Evolutionary conservation across 2,888 invertebrate species (phyloP), one percentile per base, ranked within the genome.

Genomic region (Noctua janthe): DNA sequence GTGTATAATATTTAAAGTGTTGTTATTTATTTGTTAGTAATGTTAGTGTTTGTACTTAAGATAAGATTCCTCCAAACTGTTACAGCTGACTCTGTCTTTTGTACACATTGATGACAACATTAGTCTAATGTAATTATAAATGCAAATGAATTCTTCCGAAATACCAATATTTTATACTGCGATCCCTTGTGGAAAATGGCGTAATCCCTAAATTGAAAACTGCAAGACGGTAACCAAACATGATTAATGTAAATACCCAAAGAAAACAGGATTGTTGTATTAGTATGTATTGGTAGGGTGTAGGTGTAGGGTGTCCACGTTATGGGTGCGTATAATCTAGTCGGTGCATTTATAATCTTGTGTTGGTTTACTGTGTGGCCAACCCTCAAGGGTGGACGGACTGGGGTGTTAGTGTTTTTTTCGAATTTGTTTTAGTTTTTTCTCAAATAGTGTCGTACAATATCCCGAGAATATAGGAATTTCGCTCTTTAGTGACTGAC

Each of bases 241-340:
- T 84, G 76, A 91, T 91, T 87, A 90, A 91, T 90, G 90, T 84
- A 88, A 90, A 91, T 87, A 85, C 86, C 88, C 87, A 88, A 88
- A 82, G 89, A 91, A 89, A 91, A 91, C 87, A 91, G 85, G 91
- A 90, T 90, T 90, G 75, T 64, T 15, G 70, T 80, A 78, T 84
- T 83, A 83, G 67, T 72, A 72, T 64, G 86, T 78, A 84, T 80
- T n/a, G 81, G 29, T 59, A 15, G 88, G 89, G 87, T 83, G 62
- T 59, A 23, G 51, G 79, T 73, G 77, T 78, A 13, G 86, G 86
- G 86, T 81, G 76, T 74, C 56, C 76, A 62, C 17, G 73, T 43
- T 76, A 54, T 69, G 64, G 66, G 67, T 76, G 71, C 47, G 77
- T 72, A 66, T 89, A 91, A 90, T 88, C 84, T 85, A 84, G 87